Percentiles rank a stretch among this genome's conserved stretches.
phyloP scores from a whole-genome alignment of 2,797 vertebrate genomes.

The Pantherophis vulpinus region DNA sequence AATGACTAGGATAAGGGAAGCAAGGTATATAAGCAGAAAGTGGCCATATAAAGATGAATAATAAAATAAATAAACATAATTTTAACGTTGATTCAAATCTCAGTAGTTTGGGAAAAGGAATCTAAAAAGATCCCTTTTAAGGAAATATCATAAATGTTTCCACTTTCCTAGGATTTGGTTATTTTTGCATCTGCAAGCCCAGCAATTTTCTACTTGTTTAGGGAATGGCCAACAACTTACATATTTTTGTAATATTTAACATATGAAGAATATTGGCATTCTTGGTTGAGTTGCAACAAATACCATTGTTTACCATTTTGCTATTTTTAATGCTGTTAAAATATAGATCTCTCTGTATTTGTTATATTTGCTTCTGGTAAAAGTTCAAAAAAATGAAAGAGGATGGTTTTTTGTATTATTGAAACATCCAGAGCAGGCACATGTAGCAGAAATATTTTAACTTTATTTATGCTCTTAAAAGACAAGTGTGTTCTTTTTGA shows the following conservation, averaged over 20 bases:
- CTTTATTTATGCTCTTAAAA: not conserved
- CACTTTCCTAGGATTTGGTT: not conserved
- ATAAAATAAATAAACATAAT: not conserved
- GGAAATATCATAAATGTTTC: not conserved
- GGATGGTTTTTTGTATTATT: not conserved
- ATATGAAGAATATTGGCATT: not conserved
- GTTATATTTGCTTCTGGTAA: not conserved
- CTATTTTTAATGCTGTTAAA: not conserved
- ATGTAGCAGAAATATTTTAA: not conserved
- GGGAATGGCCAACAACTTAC: not conserved
- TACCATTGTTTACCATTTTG: not conserved
- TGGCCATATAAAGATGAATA: not conserved
- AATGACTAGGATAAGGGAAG: not conserved
- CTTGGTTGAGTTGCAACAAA: not conserved
- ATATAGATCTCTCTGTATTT: not conserved
- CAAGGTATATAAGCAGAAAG: not conserved
- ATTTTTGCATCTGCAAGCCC: not conserved
- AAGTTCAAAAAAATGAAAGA: not conserved
- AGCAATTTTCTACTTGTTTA: not conserved
- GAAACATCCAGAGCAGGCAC: not conserved
- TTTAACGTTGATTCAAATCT: not conserved
- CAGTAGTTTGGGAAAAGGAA: not conserved
- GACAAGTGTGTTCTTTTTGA: not conserved
- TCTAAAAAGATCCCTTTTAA: not conserved
- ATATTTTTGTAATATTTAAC: not conserved